Base-by-base conservation (phyloP, 1,140 invertebrate species). In the Dendroctonus valens region DNA sequence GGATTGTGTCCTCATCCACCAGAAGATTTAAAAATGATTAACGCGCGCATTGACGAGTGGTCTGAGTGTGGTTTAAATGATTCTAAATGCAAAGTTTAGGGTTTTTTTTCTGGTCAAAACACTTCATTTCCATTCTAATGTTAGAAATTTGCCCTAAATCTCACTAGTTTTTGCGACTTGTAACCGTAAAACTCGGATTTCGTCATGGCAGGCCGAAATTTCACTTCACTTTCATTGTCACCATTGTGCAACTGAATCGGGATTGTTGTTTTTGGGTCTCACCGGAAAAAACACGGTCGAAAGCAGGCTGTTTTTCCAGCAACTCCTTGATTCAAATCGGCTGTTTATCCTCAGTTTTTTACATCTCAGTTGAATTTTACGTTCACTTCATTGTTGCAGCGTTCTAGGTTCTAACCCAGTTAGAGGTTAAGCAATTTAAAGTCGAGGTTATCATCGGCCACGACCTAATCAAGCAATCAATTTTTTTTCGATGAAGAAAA, bases 341-440 rank as follows among this genome's bases (percentile, higher is more conserved):
- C 26, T 26, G 26, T 26, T 26, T 26, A 26, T 26, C 26, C 26
- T 26, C 26, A 1, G 3, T 26, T 26, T 26, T 26, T 26, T 26
- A 1, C 26, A 2, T 26, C 26, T 26, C 26, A 26, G 26, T 26
- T 26, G 3, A 26, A 26, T 26, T 26, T 26, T 26, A 26, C 26
- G 26, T 26, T 26, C 26, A 26, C 26, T 26, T 26, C 26, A 26
- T 26, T 26, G 26, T 26, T 26, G 26, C 26, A 46, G 12, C 4
- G 8, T 46, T 46, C 8, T 39, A 55, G 50, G 46, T 46, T 51
- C n/a, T 61, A 61, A 61, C 59, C 59, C 52, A 61, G 59, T 61
- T 61, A 61, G 59, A 61, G 59, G 59, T 52, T 61, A 61, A 61
- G 12, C 59, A 26, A 26, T 26, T 26, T 51, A 51, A 52, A 61